Evolutionary conservation across 2,113 vertebrate genomes (phyloP).

Genomic region (Neopipo cinnamomea): DNA sequence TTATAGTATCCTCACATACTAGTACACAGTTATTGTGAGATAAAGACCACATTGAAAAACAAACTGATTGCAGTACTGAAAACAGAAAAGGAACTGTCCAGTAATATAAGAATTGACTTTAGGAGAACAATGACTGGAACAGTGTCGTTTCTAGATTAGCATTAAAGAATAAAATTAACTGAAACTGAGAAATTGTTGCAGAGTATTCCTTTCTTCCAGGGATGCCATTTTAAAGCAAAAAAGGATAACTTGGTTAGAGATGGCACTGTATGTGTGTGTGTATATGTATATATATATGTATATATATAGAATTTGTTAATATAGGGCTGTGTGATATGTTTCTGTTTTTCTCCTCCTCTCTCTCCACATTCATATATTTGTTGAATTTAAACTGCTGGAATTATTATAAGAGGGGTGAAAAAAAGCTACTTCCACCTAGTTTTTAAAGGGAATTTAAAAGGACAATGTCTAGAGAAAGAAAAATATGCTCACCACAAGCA

Average conservation of each 20-base stretch:
- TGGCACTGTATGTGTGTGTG: not conserved
- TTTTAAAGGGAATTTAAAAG: not conserved
- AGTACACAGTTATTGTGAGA: constrained; percentile 21
- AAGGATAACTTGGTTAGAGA: not conserved
- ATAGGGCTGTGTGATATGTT: not conserved
- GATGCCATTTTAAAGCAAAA: not conserved
- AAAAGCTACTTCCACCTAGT: not conserved
- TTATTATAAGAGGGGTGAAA: not conserved
- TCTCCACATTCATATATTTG: not conserved
- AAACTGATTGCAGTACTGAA: constrained; percentile 9
- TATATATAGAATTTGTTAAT: not conserved
- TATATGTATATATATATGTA: fast-evolving
- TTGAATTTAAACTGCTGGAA: not conserved
- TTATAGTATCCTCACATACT: constrained; percentile 25
- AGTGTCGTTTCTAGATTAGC: not conserved
- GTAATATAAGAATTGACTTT: constrained; percentile 10
- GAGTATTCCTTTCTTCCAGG: not conserved
- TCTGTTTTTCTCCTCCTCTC: not conserved
- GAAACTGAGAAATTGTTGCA: not conserved
- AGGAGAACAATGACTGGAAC: constrained; percentile 5
- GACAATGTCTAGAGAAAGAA: not conserved
- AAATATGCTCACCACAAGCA: not conserved
- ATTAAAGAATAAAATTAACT: not conserved
- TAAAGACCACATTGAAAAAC: constrained; percentile 45
- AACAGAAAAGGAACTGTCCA: constrained; percentile 13